These are phyloP conservation scores for Gambelia wislizenii DNA, from an alignment of 2,797 vertebrate species.

Conservation along the genomic window DNA sequence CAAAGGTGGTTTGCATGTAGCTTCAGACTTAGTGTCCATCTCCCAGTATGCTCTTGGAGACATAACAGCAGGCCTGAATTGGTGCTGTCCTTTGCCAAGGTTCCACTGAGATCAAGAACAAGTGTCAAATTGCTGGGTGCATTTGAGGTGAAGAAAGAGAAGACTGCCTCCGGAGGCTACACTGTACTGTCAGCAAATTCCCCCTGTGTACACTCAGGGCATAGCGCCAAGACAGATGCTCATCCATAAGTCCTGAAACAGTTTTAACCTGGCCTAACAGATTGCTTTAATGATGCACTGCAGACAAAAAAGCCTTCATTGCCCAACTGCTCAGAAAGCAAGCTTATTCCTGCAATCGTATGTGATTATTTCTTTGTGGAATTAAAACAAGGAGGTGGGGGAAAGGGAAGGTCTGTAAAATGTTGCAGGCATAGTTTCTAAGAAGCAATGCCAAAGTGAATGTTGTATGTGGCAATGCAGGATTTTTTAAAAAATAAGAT, in stretches of 20 bases:
- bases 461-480: neutral
- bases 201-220: constrained; percentile 2
- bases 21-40: neutral
- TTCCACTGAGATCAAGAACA: constrained; percentile 4
- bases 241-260: constrained; percentile 8
- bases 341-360: neutral
- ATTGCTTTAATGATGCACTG: neutral
- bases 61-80: neutral
- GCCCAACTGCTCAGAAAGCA: neutral
- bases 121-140: constrained; percentile 20
- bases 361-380: neutral
- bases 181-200: constrained; percentile 13
- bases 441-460: neutral
- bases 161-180: constrained; percentile 1
- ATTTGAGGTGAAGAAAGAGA: constrained; percentile 42
- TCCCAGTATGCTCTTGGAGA: neutral
- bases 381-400: neutral
- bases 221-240: constrained; percentile 16
- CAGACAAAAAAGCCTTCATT: neutral
- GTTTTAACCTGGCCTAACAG: neutral
- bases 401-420: neutral
- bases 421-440: neutral
- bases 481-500: neutral
- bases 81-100: neutral
- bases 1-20: neutral